A percentile compares a stretch with the other conserved stretches of the same genome.
Evolutionary conservation across 2,888 invertebrate genomes (phyloP).

Genomic region (Tinea trinotella): DNA sequence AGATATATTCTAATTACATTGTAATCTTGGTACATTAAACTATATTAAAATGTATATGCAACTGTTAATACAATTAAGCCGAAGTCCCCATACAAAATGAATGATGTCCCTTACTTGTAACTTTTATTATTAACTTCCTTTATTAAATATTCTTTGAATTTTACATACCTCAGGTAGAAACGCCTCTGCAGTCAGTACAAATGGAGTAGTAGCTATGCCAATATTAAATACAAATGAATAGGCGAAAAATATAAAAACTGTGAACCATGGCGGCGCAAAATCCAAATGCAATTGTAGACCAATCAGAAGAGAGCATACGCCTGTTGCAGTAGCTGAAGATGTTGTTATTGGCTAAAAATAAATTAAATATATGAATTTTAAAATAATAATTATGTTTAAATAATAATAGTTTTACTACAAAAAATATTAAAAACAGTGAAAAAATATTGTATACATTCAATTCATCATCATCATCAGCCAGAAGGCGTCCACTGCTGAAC

Average conservation of each 20-base stretch:
- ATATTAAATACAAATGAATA: constrained; percentile 46
- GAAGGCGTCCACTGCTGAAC: too few species aligned
- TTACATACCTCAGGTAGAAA: constrained; percentile 55
- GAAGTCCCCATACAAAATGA: too few species aligned
- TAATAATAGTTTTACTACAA: background rate
- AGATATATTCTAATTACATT: too few species aligned
- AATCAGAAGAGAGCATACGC: constrained; percentile 34
- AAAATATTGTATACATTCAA: background rate
- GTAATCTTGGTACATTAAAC: too few species aligned
- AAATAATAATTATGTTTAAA: background rate
- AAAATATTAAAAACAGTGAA: background rate
- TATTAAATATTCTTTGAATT: too few species aligned
- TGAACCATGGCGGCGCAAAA: constrained; percentile 43
- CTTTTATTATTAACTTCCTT: too few species aligned
- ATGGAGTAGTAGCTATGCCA: constrained; percentile 51
- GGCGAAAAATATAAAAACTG: constrained; percentile 36
- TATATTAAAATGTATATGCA: too few species aligned
- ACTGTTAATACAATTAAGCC: too few species aligned
- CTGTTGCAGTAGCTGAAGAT: constrained; percentile 31
- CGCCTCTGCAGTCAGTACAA: constrained; percentile 49
- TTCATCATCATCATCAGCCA: too few species aligned
- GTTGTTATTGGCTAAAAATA: constrained; percentile 35
- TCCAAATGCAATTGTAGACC: constrained; percentile 38
- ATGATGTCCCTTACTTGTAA: too few species aligned
- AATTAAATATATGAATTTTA: constrained; percentile 11